These are phyloP conservation scores for Emydocephalus ijimae DNA, from an alignment of 2,113 vertebrate species.

Conservation along the genomic window DNA sequence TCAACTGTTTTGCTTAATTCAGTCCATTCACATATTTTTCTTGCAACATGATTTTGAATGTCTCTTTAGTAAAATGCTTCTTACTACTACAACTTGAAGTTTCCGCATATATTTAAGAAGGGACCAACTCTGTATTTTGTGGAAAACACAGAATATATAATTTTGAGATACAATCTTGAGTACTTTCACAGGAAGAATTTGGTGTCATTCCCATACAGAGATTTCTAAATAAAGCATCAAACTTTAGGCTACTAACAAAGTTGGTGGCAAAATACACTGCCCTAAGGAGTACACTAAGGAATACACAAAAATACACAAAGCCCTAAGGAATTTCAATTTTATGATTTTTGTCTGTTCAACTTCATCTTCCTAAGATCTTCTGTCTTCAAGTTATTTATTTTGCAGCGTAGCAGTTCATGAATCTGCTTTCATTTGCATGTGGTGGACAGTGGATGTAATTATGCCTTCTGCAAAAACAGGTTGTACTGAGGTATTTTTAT, in stretches of 20 bases:
- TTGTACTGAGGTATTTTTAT: background rate
- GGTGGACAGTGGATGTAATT: background rate
- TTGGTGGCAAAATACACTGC: background rate
- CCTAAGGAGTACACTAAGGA: background rate
- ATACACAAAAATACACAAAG: background rate
- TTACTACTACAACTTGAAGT: background rate
- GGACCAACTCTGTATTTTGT: background rate
- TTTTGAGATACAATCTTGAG: background rate
- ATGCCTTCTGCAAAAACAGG: background rate
- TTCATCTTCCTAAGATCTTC: background rate
- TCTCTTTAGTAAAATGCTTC: background rate
- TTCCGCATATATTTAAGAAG: background rate
- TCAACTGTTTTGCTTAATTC: background rate
- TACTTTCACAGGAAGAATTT: background rate
- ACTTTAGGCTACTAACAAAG: background rate
- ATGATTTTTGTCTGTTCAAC: background rate
- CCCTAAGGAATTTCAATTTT: background rate
- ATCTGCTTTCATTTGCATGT: background rate
- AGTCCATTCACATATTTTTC: background rate
- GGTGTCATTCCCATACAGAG: background rate
- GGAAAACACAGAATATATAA: background rate
- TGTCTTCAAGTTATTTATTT: background rate
- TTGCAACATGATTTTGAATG: background rate
- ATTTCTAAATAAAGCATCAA: background rate
- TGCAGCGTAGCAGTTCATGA: background rate